These are phyloP conservation scores for Galerucella pusilla DNA, from an alignment of 2,888 invertebrate genomes.

Conservation along the genomic window DNA sequence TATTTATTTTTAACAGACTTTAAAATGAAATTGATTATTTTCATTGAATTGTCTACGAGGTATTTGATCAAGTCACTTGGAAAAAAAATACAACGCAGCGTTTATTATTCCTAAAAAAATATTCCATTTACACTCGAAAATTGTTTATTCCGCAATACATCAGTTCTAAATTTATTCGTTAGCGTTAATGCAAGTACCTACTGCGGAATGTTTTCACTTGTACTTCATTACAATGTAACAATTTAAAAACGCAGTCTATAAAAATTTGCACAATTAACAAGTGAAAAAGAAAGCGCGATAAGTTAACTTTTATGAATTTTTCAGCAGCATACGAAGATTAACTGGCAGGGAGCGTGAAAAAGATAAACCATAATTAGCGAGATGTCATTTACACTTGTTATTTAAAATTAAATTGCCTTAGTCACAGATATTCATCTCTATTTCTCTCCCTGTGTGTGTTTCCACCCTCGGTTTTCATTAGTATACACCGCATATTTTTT, in stretches of 20 bases:
- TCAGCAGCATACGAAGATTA: conserved; percentile 64
- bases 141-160: background rate
- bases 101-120: background rate
- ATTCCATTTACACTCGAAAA: background rate
- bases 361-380: conserved; percentile 67
- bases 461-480: conserved; percentile 47
- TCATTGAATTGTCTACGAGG: background rate
- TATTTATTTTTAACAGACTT: background rate
- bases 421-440: conserved; percentile 46
- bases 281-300: conserved; percentile 48
- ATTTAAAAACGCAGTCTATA: conserved; percentile 23
- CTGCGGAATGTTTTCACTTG: conserved; percentile 19
- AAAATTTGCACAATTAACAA: conserved; percentile 46
- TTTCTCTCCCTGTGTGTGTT: conserved; percentile 20
- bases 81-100: background rate
- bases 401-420: conserved; percentile 64
- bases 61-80: background rate
- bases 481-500: conserved; percentile 38
- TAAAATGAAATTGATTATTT: conserved; percentile 1
- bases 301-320: conserved; percentile 58
- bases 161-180: background rate
- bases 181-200: background rate
- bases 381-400: conserved; percentile 68
- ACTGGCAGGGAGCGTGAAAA: conserved; percentile 61
- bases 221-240: conserved; percentile 18